Percentiles rank a stretch among this genome's conserved stretches.
phyloP scores from a whole-genome alignment of 2,113 vertebrate species.

The Hemiprocne comata region DNA sequence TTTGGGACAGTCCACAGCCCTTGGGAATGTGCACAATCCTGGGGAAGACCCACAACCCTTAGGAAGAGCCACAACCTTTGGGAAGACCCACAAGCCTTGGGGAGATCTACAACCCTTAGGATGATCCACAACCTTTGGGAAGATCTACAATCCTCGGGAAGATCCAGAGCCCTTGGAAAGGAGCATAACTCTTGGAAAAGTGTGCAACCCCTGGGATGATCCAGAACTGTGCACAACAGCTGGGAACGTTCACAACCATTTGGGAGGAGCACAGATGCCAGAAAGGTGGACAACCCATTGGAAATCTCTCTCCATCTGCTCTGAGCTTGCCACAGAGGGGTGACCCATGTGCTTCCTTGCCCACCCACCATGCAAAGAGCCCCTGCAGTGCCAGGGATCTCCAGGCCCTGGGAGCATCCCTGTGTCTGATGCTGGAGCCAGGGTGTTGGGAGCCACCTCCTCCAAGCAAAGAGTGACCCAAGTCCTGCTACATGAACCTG shows the following conservation, averaged over 20 bases:
- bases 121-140: not conserved
- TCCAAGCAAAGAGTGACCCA: not conserved
- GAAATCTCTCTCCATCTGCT: not conserved
- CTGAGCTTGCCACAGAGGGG: not conserved
- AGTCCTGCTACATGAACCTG: accelerated
- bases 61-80: accelerated
- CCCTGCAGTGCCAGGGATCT: not conserved
- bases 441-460: not conserved
- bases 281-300: not conserved
- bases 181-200: accelerated
- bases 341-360: not conserved
- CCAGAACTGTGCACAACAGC: accelerated
- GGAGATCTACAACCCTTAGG: not conserved
- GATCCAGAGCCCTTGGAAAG: not conserved
- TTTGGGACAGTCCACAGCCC: accelerated
- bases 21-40: accelerated
- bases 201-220: accelerated
- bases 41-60: accelerated
- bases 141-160: not conserved
- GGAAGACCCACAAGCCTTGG: too few species aligned
- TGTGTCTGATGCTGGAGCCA: accelerated
- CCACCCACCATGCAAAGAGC: accelerated
- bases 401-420: not conserved
- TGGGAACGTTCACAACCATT: not conserved
- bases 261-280: not conserved